Percentiles rank a stretch among this genome's conserved stretches.
Conservation (phyloP, 2,797 vertebrate species). For the Erithacus rubecula region DNA sequence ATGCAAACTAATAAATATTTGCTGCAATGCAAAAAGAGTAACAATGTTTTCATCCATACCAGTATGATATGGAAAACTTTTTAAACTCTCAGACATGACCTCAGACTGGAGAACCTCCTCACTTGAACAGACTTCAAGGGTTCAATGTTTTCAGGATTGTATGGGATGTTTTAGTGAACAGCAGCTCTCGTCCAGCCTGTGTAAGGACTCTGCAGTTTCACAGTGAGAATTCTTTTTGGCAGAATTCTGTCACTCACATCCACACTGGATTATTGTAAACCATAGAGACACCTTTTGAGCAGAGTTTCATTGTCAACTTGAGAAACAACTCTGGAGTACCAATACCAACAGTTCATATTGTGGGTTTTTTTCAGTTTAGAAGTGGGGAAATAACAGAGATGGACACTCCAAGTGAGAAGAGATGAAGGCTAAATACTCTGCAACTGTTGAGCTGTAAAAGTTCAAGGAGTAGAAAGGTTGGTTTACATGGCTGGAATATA, state of each 20-base stretch:
- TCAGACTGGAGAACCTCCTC: neutral
- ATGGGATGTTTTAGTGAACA: neutral
- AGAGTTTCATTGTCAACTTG: neutral
- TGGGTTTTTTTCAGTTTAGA: neutral
- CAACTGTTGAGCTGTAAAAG: neutral
- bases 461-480: neutral
- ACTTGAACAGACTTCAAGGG: neutral
- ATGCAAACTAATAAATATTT: neutral
- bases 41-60: neutral
- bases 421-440: neutral
- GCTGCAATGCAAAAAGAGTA: neutral
- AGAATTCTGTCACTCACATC: neutral
- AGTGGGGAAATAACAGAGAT: neutral
- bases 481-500: neutral
- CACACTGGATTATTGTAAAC: neutral
- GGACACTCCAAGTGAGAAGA: neutral
- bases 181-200: neutral
- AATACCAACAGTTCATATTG: neutral
- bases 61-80: neutral
- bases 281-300: neutral
- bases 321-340: neutral
- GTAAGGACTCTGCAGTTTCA: neutral
- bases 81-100: neutral
- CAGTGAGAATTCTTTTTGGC: neutral
- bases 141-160: neutral